phyloP scores from a whole-genome alignment of 2,113 vertebrate genomes.

The Megalops atlanticus region DNA sequence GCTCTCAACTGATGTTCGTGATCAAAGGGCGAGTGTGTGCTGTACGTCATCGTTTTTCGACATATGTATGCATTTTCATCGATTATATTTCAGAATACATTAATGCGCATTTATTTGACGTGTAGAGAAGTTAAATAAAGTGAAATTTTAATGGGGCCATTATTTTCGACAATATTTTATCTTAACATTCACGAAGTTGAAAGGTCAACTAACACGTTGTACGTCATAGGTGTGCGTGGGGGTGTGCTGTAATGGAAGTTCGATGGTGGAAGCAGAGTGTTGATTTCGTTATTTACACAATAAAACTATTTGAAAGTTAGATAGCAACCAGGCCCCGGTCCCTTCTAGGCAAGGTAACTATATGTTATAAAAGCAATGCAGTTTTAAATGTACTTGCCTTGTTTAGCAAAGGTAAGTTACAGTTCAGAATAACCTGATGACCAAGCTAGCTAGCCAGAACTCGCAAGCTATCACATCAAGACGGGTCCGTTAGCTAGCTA shows the following conservation, averaged over 20 bases:
- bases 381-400: constrained; percentile 53
- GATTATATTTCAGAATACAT: no score
- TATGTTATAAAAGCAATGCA: constrained; percentile 52
- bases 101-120: no score
- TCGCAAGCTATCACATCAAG: background rate
- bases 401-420: constrained; percentile 72
- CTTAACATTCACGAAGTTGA: constrained; percentile 27
- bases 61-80: no score
- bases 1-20: no score
- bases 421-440: constrained; percentile 32
- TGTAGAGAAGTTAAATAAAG: background rate
- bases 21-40: no score
- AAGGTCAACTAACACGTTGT: constrained; percentile 39
- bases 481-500: constrained; percentile 2
- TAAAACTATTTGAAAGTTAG: constrained; percentile 71
- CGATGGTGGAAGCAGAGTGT: constrained; percentile 69
- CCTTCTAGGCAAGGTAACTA: constrained; percentile 45
- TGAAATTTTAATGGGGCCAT: background rate
- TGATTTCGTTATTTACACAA: constrained; percentile 64
- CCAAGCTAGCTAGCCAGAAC: constrained; percentile 42
- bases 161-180: background rate
- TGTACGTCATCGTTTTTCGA: no score
- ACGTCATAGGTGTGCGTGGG: constrained; percentile 46
- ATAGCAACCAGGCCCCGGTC: constrained; percentile 54
- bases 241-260: constrained; percentile 56